Evolutionary conservation across 2,797 vertebrate genomes (phyloP), one percentile per base, ranked within the genome.

Genomic region (Melanotaenia pygmaea): DNA sequence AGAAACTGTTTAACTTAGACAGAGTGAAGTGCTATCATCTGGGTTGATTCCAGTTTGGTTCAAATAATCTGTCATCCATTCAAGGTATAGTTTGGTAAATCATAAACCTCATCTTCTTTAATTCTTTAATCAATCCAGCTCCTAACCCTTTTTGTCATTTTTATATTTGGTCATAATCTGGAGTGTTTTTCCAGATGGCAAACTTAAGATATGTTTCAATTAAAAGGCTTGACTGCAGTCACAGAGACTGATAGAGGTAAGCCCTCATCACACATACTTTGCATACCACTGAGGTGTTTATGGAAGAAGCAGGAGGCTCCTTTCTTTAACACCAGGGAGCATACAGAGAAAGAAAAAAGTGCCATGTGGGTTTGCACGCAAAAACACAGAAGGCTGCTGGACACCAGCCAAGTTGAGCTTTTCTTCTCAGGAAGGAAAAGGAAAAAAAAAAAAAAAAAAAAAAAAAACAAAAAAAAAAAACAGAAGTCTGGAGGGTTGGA

Each of bases 251-350:
- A 72, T 61, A 11, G n/a, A 77, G 72, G 70, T 57, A 53, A 38
- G 47, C 20, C 40, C 47, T 59, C 13, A 6, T 72, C 53, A 14
- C 43, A 74, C 56, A 76, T 73, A 64, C 37, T 76, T 74, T 75
- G 59, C 82, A 87, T 76, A 79, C 84, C 78, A 75, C 69, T 3
- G 78, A 86, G 67, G 85, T 85, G 82, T 88, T 91, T 85, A 88
- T 69, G 74, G 72, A 84, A 80, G 81, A 91, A 85, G 81, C 35
- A 9, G 62, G 68, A 51, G 51, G 75, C 81, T 89, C 79, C 76
- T 80, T 67, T 72, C 63, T 72, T 58, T 64, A 66, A 72, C 89
- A 74, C 74, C 13, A 53, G 80, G 77, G 81, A 79, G 57, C 72
- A 80, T 37, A 57, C 69, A 63, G 38, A 80, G 72, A 62, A 22